Evolutionary conservation across 2,797 vertebrate genomes (phyloP), one percentile per base, ranked within the genome.

Genomic region (Pseudochromis fuscus): DNA sequence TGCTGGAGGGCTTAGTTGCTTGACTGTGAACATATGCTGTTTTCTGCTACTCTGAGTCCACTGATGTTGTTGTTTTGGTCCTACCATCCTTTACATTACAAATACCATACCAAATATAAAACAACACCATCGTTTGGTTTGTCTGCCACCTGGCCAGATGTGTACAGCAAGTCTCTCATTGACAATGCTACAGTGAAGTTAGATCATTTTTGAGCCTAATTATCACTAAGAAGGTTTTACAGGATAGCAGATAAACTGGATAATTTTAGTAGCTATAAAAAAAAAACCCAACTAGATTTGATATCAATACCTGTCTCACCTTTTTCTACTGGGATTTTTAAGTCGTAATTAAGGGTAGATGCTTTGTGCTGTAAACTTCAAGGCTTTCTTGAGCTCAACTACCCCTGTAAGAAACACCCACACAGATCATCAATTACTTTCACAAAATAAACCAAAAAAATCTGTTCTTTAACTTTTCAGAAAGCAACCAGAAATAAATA

Each of bases 371-470:
- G 13, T 24, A 24, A 45, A 28, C 28, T 48, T 51, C 30, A 33
- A 38, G 30, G 56, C 51, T 66, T 45, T 56, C 16, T 30, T 49
- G 3, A 16, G 38, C 23, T 74, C 19, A 65, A 48, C 33, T 35
- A 55, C 38, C 30, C 7, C 15, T 18, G 27, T 27, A 57, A 67
- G 31, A 46, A 59, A 62, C 66, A 51, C 27, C 38, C 33, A 44
- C 19, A 64, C 44, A 63, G 37, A 50, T 68, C 4, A 9, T 7
- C 0, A 60, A 16, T 30, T 49, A 69, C 23, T 66, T 46, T 4
- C 7, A 52, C 28, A 65, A 49, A 55, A 52, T 25, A 52, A 65
- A 64, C 11, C 40, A 42, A 38, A 55, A 24, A 38, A 55, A 24
- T 40, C 11, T 13, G 7, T 30, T 52, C 35, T 18, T 38, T 2